Evolutionary conservation across 2,888 invertebrate species (phyloP), one percentile per base, ranked within the genome.

Genomic region (Drosophila kokeensis): DNA sequence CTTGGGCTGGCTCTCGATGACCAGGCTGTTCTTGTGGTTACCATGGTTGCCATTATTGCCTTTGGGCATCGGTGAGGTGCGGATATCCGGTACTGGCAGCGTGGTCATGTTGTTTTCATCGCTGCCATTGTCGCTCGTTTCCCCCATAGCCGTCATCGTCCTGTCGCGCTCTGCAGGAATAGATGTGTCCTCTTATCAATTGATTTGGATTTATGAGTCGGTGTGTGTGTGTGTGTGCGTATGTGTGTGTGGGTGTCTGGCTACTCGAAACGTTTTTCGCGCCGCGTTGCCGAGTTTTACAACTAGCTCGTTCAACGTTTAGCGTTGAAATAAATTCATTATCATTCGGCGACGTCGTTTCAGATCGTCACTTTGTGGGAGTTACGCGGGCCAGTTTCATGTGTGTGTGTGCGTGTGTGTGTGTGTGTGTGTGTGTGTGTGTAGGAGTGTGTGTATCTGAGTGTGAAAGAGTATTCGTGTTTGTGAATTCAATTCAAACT

Each of bases 1-100:
- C 76, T 94, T 95, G 11, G 93, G 92, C 61, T 94, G 94, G 64
- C 61, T 91, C 2, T 91, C 90, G 53, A 92, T 80, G 55, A 89
- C 83, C 21, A 70, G 75, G 30, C 82, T 81, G 66, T 76, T 89
- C 60, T 89, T 91, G 53, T 83, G 82, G 34, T 53, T 69, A 45
- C 62, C 70, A 45, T 24, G 45, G 8, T 45, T 45, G 21, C 45
- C 45, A 24, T 73, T 60, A 63, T 74, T 79, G 32, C 86, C 86
- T 32, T 83, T 88, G 61, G 72, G 78, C 58, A 88, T 69, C n/a
- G 75, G 69, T 21, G 89, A 61, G 27, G 73, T 50, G 57, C 68
- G 58, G 66, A 80, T 55, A 60, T 67, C 71, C 55, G 73, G 70
- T 55, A 49, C 36, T 34, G 75, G 42, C 36, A 63, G 32, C 4